These are phyloP conservation scores for Halesus radiatus DNA, from an alignment of 1,140 invertebrate genomes.

Conservation along the genomic window DNA sequence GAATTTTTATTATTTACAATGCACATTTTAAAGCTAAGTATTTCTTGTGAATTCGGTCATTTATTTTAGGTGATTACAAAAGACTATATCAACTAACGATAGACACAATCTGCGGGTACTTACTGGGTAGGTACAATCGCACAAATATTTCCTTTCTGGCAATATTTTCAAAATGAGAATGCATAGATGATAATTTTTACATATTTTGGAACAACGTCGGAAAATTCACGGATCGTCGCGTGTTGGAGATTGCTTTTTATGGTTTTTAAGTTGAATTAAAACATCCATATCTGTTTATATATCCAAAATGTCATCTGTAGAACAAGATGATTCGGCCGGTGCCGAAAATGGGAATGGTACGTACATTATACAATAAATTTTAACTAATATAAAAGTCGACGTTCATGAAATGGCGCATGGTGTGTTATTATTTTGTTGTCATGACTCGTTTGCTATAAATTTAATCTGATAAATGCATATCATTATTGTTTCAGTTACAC, in stretches of 20 bases:
- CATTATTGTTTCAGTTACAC: slow-evolving; percentile 35
- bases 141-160: too few relatives aligned
- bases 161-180: background rate
- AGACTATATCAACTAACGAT: too few relatives aligned
- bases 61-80: too few relatives aligned
- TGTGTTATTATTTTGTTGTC: slow-evolving; percentile 1
- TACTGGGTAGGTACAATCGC: too few relatives aligned
- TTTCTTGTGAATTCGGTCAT: too few relatives aligned
- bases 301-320: slow-evolving; percentile 34
- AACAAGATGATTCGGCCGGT: slow-evolving; percentile 26
- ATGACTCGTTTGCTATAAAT: background rate
- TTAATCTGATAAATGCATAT: background rate
- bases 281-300: background rate
- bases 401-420: slow-evolving; percentile 8
- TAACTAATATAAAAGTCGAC: background rate
- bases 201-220: background rate
- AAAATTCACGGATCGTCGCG: slow-evolving; percentile 7
- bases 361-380: slow-evolving; percentile 14
- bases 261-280: slow-evolving; percentile 9
- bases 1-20: too few relatives aligned
- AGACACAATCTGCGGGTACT: too few relatives aligned
- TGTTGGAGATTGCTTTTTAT: background rate
- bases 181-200: background rate
- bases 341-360: slow-evolving; percentile 42
- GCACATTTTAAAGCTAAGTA: too few relatives aligned